These are phyloP conservation scores for Neodiprion lecontei DNA, from an alignment of 1,140 invertebrate genomes.

Conservation along the genomic window DNA sequence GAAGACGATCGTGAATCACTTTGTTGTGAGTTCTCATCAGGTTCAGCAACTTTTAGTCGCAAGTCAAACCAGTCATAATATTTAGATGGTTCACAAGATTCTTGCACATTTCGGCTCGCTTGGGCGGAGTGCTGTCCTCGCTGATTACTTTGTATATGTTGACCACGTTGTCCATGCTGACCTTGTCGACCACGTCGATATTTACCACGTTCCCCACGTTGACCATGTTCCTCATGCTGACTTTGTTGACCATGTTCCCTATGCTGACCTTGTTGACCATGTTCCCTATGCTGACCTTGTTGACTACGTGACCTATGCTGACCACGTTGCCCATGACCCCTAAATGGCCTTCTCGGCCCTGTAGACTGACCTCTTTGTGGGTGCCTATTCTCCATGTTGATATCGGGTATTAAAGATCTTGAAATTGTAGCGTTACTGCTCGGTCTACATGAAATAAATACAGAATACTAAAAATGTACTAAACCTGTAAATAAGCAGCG, in stretches of 20 bases:
- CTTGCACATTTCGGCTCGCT: background rate
- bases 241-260: background rate
- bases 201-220: background rate
- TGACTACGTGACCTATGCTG: too few relatives aligned
- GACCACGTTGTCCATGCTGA: background rate
- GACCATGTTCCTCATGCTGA: too few relatives aligned
- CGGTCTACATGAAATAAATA: too few relatives aligned
- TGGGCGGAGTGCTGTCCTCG: background rate
- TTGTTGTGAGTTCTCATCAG: background rate
- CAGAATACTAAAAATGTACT: too few relatives aligned
- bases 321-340: background rate
- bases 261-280: background rate
- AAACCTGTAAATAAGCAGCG: too few relatives aligned
- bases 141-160: background rate
- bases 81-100: background rate
- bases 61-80: background rate
- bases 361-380: background rate
- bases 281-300: too few relatives aligned
- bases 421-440: background rate
- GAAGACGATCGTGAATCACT: background rate
- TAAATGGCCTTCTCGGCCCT: background rate
- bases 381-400: background rate
- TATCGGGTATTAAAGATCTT: background rate
- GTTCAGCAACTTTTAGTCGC: background rate
- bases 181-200: background rate